Evolutionary conservation across 2,888 invertebrate species (phyloP).

Genomic region (Caradrina clavipalpis): DNA sequence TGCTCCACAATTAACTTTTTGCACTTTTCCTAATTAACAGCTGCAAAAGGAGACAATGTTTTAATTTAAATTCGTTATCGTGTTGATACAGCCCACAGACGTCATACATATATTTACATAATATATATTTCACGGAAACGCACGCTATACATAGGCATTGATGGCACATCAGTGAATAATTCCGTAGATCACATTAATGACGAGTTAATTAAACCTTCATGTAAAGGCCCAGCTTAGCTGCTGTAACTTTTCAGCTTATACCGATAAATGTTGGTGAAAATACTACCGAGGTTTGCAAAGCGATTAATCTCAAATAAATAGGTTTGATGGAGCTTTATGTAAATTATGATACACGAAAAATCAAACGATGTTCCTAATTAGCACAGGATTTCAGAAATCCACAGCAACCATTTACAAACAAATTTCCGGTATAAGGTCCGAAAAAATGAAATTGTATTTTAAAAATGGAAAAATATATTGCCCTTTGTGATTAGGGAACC

Average conservation of each 20-base stretch:
- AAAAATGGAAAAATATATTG: no score
- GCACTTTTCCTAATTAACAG: constrained; percentile 1
- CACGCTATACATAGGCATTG: not conserved
- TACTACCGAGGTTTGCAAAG: not conserved
- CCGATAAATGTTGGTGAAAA: not conserved
- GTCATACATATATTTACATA: not conserved
- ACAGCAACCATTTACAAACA: no score
- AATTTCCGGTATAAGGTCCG: no score
- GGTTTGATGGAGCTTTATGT: not conserved
- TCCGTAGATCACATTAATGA: not conserved
- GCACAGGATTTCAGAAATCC: no score
- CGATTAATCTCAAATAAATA: not conserved
- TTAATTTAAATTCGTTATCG: not conserved
- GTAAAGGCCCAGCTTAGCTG: no score
- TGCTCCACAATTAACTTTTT: not conserved
- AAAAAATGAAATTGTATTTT: no score
- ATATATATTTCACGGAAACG: not conserved
- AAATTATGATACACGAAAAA: no score
- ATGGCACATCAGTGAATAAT: not conserved
- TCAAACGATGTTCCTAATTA: no score
- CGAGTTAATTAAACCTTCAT: no score
- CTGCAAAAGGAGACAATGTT: not conserved
- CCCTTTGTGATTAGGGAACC: no score
- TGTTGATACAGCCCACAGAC: not conserved
- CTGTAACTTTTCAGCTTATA: no score